Evolutionary conservation across 2,797 vertebrate species (phyloP).

Genomic region (Trichosurus vulpecula): DNA sequence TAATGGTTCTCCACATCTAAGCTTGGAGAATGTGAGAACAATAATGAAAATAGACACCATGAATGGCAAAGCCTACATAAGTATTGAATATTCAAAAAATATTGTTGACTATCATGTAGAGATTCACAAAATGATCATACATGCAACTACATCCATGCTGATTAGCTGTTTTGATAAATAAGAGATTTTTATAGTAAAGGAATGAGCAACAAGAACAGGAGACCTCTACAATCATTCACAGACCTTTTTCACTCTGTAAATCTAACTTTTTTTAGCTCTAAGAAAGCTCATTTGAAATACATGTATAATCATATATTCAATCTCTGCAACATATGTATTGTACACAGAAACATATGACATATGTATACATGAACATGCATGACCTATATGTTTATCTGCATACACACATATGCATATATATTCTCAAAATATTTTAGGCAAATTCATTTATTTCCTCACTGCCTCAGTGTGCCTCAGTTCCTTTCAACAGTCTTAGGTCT

Average conservation of each 20-base stretch:
- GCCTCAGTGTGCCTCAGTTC: neutral
- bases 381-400: neutral
- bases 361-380: too few relatives aligned
- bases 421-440: neutral
- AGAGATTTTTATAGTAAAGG: neutral
- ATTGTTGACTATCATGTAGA: neutral
- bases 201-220: neutral
- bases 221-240: neutral
- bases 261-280: neutral
- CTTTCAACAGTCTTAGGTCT: neutral
- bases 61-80: conserved; percentile 1
- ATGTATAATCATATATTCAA: neutral
- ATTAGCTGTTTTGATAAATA: conserved; percentile 11
- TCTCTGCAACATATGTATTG: too few relatives aligned
- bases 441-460: neutral
- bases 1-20: conserved; percentile 52
- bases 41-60: conserved; percentile 65
- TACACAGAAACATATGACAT: too few relatives aligned
- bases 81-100: neutral
- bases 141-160: neutral
- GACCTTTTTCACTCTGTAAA: neutral
- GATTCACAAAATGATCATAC: neutral
- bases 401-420: neutral
- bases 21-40: conserved; percentile 67
- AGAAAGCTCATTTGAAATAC: conserved; percentile 2